Evolutionary conservation across 2,113 vertebrate genomes (phyloP), one percentile per base, ranked within the genome.

Genomic region (Hydropotes inermis): DNA sequence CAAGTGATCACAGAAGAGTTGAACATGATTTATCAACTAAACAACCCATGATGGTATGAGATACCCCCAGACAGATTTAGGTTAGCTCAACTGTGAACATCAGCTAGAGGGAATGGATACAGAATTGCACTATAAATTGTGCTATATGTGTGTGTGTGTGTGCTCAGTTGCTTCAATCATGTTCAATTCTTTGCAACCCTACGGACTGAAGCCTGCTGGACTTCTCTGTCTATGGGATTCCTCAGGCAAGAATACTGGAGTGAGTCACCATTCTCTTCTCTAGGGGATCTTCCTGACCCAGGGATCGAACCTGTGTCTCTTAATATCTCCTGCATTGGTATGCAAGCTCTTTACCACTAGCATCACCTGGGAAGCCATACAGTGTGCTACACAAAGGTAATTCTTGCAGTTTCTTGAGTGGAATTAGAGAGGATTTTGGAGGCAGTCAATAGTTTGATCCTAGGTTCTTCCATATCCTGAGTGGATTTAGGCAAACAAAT

Each of bases 41-140:
- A 74, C 67, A 74, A 39, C 21, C 10, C 67, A 55, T 15, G 17
- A 45, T 6, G 10, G 7, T 4, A 2, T 13, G 61, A 76, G 50
- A 82, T 11, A 47, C 4, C 13, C 12, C 60, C 87, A 39, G 36
- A n/a, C 16, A 36, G 45, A 95, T 54, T 45, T 39, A 61, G 25
- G 50, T 64, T 58, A 79, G 83, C 43, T 89, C 30, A 61, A 82
- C 4, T 15, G 1, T 39, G 10, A 54, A 43, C 2, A 3, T 74
- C 57, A 30, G 2, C 39, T 21, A 1, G 3, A 27, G 6, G 67
- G 52, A 23, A 6, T 13, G 30, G n/a, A 43, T 6, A 1, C n/a
- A 33, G 30, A 36, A 45, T 36, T 50, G 8, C 8, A 47, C 19
- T 13, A 2, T 47, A 57, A 74, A 7, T 43, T 13, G 36, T 21